phyloP scores from a whole-genome alignment of 2,888 invertebrate genomes.

The Eupithecia inturbata region DNA sequence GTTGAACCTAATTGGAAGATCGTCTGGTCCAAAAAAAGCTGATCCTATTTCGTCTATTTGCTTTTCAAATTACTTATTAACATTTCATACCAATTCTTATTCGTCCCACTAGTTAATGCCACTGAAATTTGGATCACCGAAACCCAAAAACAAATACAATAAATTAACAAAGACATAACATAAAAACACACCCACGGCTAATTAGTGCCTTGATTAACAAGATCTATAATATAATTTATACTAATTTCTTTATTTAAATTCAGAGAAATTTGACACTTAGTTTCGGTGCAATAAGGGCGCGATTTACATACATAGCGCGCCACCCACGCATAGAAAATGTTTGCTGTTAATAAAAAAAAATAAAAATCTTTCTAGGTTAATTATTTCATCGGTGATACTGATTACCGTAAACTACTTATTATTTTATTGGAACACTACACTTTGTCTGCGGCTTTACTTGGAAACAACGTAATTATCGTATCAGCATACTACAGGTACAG shows the following conservation, averaged over 20 bases:
- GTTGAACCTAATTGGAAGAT: too few relatives aligned
- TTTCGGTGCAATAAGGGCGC: conserved; percentile 50
- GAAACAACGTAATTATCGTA: background rate
- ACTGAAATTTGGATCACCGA: conserved; percentile 19
- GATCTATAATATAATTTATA: conserved; percentile 27
- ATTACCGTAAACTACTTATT: conserved; percentile 45
- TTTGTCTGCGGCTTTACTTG: background rate
- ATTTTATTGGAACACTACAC: conserved; percentile 23
- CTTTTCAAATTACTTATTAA: conserved; percentile 1
- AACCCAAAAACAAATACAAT: conserved; percentile 33
- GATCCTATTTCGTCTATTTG: background rate
- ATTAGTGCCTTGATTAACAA: conserved; percentile 43
- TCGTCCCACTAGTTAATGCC: background rate
- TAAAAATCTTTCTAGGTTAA: conserved; percentile 76
- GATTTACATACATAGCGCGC: conserved; percentile 51
- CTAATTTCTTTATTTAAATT: conserved; percentile 36
- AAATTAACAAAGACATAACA: conserved; percentile 38
- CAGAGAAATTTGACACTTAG: conserved; percentile 55
- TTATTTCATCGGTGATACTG: conserved; percentile 40
- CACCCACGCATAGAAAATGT: conserved; percentile 61
- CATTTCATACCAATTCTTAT: background rate
- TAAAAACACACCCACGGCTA: conserved; percentile 43
- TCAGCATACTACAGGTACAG: background rate
- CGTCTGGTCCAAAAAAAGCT: background rate
- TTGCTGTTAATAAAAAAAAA: conserved; percentile 66